Evolutionary conservation across 2,888 invertebrate species (phyloP), one percentile per base, ranked within the genome.

Genomic region (Alcis repandata): DNA sequence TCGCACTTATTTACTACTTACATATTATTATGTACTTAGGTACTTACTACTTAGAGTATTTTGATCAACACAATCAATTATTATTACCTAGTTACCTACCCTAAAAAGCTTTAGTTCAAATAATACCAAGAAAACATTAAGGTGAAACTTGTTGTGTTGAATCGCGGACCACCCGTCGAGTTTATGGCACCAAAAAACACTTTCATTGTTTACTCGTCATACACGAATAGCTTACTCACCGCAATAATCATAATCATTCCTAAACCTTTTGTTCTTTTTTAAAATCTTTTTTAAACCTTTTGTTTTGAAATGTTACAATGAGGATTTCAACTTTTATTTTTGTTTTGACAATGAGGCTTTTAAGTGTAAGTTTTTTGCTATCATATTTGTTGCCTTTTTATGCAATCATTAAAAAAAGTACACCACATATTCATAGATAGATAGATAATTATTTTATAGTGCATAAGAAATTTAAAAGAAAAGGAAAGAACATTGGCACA

Each of bases 101-200:
- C 27, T 27, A 27, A 27, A 27, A 6, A 27, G 27, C 27, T 27
- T 27, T 2, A 27, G 27, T 4, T 27, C 2, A 27, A 4, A 27
- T 6, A 4, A 27, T 27, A 27, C 27, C 6, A 27, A 27, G 27
- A 27, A 27, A 27, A 27, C 27, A 27, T 27, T 27, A 27, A 27
- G 27, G 27, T 27, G 6, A 27, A 27, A 27, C 2, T 27, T 6
- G 7, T 17, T 40, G 15, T 0, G n/a, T 15, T 41, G 1, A 1
- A 17, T 41, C 15, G 8, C 1, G 32, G 73, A 72, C 70, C 74
- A 72, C 72, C 74, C 20, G 20, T 67, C 48, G 36, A 59, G 74
- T 71, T 74, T 72, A 71, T 68, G 63, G 43, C 49, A 57, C 52
- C 19, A 61, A 67, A n/a, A 63, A 59, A 22, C 51, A 58, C 58